A percentile compares a stretch with the other conserved stretches of the same genome.
These are phyloP conservation scores for Dioctria linearis DNA, from an alignment of 2,888 invertebrate species.

Conservation along the genomic window DNA sequence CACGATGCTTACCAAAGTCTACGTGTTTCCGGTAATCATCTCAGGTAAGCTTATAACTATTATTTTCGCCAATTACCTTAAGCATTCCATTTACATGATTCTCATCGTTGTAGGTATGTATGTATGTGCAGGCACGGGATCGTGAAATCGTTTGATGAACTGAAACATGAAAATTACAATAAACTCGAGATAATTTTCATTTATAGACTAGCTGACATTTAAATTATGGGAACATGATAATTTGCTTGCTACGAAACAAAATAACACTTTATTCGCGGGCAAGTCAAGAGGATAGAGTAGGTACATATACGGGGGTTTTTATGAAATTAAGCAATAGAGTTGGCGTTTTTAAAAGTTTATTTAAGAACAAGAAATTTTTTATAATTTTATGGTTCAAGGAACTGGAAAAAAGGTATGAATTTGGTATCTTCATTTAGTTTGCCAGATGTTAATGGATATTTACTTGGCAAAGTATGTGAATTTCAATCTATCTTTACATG, in stretches of 20 bases:
- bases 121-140: slow-evolving; percentile 31
- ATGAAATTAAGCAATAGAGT: no score
- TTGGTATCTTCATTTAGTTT: no score
- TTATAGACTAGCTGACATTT: slow-evolving; percentile 45
- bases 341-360: no score
- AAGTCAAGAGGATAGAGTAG: no score
- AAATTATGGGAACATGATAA: slow-evolving; percentile 49
- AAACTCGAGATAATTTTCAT: slow-evolving; percentile 48
- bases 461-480: no score
- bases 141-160: slow-evolving; percentile 48
- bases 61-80: slow-evolving; percentile 48
- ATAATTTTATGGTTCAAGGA: no score
- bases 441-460: no score
- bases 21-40: slow-evolving; percentile 46
- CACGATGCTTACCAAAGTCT: not conserved
- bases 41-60: slow-evolving; percentile 37
- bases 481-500: no score
- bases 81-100: slow-evolving; percentile 41
- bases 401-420: no score
- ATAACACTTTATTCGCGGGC: not conserved
- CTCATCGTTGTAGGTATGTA: not conserved
- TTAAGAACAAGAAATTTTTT: no score
- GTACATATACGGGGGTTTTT: no score
- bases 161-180: slow-evolving; percentile 50
- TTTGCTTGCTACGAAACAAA: slow-evolving; percentile 20